These are phyloP conservation scores for Candoia aspera DNA, from an alignment of 2,113 vertebrate genomes.

Conservation along the genomic window DNA sequence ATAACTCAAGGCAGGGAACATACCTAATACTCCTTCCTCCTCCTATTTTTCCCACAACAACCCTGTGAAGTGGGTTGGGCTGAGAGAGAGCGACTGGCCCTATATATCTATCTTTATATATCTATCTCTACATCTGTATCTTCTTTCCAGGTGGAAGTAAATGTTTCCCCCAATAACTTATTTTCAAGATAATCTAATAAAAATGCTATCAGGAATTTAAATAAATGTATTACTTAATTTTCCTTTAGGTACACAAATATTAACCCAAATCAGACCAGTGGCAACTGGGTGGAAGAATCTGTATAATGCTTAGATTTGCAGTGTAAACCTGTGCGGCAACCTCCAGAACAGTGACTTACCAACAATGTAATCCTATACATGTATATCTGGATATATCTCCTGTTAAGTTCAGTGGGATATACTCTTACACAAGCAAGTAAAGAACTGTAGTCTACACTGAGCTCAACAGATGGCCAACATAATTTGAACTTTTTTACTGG, in stretches of 20 bases:
- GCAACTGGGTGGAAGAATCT: neutral
- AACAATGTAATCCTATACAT: neutral
- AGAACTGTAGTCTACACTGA: neutral
- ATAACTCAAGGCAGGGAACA: too few species aligned
- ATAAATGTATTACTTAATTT: constrained; percentile 10
- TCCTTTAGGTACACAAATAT: neutral
- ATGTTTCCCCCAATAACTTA: neutral
- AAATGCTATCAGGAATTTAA: neutral
- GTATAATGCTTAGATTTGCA: neutral
- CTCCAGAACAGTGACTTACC: neutral
- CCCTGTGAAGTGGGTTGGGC: too few species aligned
- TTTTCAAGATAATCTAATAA: neutral
- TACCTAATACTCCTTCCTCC: too few species aligned
- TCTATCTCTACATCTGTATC: constrained; percentile 53
- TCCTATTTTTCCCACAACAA: too few species aligned
- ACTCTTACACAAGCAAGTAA: neutral
- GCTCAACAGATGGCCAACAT: neutral
- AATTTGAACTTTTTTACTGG: neutral
- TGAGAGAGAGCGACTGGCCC: too few species aligned
- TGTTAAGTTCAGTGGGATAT: neutral
- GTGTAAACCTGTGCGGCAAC: neutral
- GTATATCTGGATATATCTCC: neutral
- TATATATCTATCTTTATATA: too few species aligned
- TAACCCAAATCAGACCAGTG: neutral
- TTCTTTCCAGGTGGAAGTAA: constrained; percentile 28